Evolutionary conservation across 2,888 invertebrate species (phyloP), one percentile per base, ranked within the genome.

Genomic region (Ditylenchus weischeri): DNA sequence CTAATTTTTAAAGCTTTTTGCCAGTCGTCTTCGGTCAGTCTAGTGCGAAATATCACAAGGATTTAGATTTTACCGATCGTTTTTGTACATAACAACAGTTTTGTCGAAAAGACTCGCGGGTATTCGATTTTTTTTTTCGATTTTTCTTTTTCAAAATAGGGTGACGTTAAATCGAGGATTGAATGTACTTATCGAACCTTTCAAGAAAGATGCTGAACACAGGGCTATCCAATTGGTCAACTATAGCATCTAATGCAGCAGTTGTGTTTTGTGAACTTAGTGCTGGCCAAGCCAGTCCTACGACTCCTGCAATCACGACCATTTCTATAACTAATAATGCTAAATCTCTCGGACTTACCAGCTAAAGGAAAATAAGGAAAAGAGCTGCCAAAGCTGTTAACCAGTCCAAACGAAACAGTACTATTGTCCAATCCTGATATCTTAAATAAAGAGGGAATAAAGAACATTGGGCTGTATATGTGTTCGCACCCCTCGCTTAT

Each of bases 141-240:
- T n/a, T n/a, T n/a, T n/a, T n/a, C n/a, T n/a, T n/a, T n/a, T n/a
- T n/a, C n/a, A n/a, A n/a, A n/a, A n/a, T n/a, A n/a, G n/a, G n/a
- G n/a, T n/a, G n/a, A n/a, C n/a, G n/a, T n/a, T n/a, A n/a, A n/a
- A n/a, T n/a, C n/a, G n/a, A n/a, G n/a, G n/a, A n/a, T n/a, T n/a
- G 15, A 43, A 43, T 43, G 15, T 8, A 8, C 43, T 13, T 13
- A 43, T 15, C 15, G 1, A 43, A 54, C 54, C 54, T 54, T 54
- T 54, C 54, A 54, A 54, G 11, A 54, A 23, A 54, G 7, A 54
- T 10, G 54, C 54, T 54, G n/a, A 54, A 54, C 10, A 54, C 23
- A 21, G 54, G 54, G 7, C 29, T 54, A 29, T 54, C 54, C 23
- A 54, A 13, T 8, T 54, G 54, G 29, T 21, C 13, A 23, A 23